These are phyloP conservation scores for Chrysogorgia sp. DNA, from an alignment of 92 coral and sea anemone species.

Conservation along the genomic window DNA sequence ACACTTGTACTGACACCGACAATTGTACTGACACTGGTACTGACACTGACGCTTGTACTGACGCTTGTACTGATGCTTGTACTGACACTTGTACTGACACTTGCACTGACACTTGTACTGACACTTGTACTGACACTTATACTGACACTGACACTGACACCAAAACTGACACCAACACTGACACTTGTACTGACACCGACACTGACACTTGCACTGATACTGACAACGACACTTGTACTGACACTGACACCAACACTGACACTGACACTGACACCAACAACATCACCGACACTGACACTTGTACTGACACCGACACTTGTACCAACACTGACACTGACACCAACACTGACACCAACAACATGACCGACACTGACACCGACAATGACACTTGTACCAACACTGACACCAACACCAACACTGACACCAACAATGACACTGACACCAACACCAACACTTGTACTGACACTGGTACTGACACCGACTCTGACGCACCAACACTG, in stretches of 20 bases:
- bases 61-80: background rate
- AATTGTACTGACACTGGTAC: conserved; percentile 8
- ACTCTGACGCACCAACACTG: conserved; percentile 8
- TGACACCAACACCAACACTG: background rate
- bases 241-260: background rate
- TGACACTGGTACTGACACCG: conserved; percentile 28
- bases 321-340: background rate
- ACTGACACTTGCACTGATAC: background rate
- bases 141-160: conserved; percentile 7
- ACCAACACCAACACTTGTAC: background rate
- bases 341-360: conserved; percentile 5
- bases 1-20: background rate
- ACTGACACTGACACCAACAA: conserved; percentile 1
- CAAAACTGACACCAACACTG: background rate
- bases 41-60: background rate
- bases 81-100: conserved; percentile 9
- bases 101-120: background rate
- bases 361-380: background rate
- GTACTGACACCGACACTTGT: background rate
- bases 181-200: background rate
- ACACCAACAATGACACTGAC: conserved; percentile 7
- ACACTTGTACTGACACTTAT: conserved; percentile 14
- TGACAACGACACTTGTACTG: conserved; percentile 6
- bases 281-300: background rate
- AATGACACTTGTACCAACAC: background rate